Base-by-base conservation (phyloP, 2,888 invertebrate genomes). In the Anthophora plumipes region DNA sequence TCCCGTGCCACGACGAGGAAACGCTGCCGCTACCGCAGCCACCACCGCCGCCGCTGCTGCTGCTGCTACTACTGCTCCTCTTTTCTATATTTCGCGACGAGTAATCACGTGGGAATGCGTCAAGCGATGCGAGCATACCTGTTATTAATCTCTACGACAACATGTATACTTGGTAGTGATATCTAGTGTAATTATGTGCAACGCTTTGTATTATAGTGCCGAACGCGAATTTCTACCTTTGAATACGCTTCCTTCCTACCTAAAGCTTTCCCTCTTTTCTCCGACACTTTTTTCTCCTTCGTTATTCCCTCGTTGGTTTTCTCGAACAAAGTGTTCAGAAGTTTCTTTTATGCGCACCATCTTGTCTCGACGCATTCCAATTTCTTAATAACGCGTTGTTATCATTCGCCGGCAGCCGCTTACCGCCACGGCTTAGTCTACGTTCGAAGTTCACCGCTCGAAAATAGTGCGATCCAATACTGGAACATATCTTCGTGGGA, bases 81-180 rank as follows among this genome's bases (percentile, higher is more conserved):
- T 72, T 70, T 61, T 63, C 67, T 55, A 60, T 72, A 72, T 78
- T 77, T 78, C 74, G 67, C 71, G 77, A 80, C 76, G 77, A 84
- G 75, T 80, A 82, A 91, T 91, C 91, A 91, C 91, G 90, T 91
- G 91, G 91, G 87, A 86, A 91, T 91, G 91, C 90, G 90, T 90
- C 90, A 90, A 87, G 61, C 74, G 72, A 80, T 72, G 80, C 75
- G 73, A 70, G 74, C 77, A 77, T 82, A 78, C 75, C 77, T 86
- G 84, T 84, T 79, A 79, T 80, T 82, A 71, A 73, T 66, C 68
- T 66, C 59, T n/a, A n/a, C 61, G 43, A 31, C 54, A 43, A 57
- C 69, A 59, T 63, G 66, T 52, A 63, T 55, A 52, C 31, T 67
- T 59, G 71, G 25, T 72, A 73, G 77, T 74, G 82, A 77, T 76